phyloP scores from a whole-genome alignment of 2,113 vertebrate genomes.

The Callorhinus ursinus region DNA sequence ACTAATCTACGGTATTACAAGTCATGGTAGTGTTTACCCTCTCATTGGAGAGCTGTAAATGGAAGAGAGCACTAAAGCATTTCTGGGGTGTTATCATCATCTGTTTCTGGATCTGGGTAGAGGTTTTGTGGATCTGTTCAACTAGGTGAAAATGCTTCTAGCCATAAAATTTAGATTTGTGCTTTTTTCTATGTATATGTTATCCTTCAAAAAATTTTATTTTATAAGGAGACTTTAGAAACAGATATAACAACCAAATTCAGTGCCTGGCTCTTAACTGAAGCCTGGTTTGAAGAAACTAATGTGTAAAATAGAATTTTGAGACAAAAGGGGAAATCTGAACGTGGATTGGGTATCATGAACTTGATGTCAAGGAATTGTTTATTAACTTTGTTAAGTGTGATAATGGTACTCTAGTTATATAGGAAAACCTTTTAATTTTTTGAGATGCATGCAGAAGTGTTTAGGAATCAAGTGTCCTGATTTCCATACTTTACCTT shows the following conservation, averaged over 20 bases:
- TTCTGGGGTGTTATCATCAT: not conserved
- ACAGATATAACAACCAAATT: not conserved
- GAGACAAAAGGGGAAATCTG: not conserved
- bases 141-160: not conserved
- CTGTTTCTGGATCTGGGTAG: not conserved
- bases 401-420: not conserved
- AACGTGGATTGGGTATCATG: not conserved
- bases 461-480: not conserved
- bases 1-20: not conserved
- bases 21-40: not conserved
- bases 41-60: not conserved
- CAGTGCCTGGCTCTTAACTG: not conserved
- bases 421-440: not conserved
- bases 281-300: not conserved
- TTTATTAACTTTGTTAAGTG: not conserved
- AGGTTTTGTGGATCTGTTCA: not conserved
- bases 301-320: not conserved
- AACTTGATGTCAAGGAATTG: not conserved
- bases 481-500: not conserved
- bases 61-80: no score
- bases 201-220: not conserved
- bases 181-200: not conserved
- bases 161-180: not conserved
- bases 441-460: not conserved
- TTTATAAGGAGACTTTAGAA: conserved; percentile 20